Evolutionary conservation across 2,888 invertebrate species (phyloP).

Genomic region (Horisme vitalbata): DNA sequence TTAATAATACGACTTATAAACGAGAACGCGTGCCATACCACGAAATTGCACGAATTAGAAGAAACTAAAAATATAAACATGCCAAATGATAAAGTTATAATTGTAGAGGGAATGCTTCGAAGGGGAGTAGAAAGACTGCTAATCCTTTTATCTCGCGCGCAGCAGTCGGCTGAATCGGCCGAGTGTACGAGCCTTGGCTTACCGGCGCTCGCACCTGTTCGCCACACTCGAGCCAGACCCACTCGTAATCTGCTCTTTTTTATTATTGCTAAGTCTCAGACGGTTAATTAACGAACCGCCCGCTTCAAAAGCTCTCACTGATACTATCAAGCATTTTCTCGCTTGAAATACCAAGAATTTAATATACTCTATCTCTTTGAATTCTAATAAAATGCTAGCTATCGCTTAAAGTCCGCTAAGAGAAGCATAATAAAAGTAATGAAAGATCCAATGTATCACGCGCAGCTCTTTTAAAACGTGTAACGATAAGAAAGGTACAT

Average conservation of each 20-base stretch:
- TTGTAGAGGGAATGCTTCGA: conserved; percentile 36
- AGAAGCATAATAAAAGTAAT: conserved; percentile 15
- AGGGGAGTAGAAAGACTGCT: conserved; percentile 60
- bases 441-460: conserved; percentile 42
- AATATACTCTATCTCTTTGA: conserved; percentile 4
- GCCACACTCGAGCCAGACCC: conserved; percentile 48
- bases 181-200: conserved; percentile 43
- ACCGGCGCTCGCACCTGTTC: conserved; percentile 58
- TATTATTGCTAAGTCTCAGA: conserved; percentile 53
- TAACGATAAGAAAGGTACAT: conserved; percentile 80
- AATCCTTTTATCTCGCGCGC: conserved; percentile 72
- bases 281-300: conserved; percentile 57
- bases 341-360: conserved; percentile 6
- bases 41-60: neutral
- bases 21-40: too few species aligned
- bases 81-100: conserved; percentile 34
- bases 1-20: too few species aligned
- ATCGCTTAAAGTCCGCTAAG: conserved; percentile 1
- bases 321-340: conserved; percentile 26
- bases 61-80: conserved; percentile 21
- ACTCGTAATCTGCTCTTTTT: conserved; percentile 60
- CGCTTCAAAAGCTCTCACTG: conserved; percentile 43
- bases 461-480: conserved; percentile 73
- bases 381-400: conserved; percentile 14
- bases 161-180: conserved; percentile 59